Percentiles rank a stretch among this genome's conserved stretches.
These are phyloP conservation scores for Drosophila auraria DNA, from an alignment of 1,140 invertebrate genomes.

Conservation along the genomic window DNA sequence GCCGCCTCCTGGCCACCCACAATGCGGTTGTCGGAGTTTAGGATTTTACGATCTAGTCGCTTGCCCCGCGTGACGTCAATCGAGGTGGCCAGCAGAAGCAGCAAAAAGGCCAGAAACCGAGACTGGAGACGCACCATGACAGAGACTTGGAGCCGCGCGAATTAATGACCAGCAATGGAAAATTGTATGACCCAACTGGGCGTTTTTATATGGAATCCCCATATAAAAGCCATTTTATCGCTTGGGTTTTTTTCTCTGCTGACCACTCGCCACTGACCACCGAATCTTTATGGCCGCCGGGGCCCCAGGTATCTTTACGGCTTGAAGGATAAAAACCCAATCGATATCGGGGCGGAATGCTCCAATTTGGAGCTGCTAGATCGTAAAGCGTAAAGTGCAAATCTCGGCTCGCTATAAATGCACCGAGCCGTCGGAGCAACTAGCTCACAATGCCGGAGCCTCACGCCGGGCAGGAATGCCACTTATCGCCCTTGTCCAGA, in stretches of 20 bases:
- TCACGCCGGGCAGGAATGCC: conserved; percentile 35
- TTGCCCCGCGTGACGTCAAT: conserved; percentile 71
- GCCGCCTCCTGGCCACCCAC: conserved; percentile 84
- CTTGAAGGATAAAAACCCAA: conserved; percentile 47
- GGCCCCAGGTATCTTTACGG: conserved; percentile 39
- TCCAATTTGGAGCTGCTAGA: conserved; percentile 31
- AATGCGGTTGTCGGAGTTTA: conserved; percentile 53
- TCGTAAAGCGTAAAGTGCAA: conserved; percentile 31
- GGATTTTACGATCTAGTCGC: conserved; percentile 54
- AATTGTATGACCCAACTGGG: conserved; percentile 49
- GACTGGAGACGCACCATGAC: conserved; percentile 6
- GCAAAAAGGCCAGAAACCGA: conserved; percentile 6
- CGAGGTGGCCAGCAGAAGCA: conserved; percentile 55
- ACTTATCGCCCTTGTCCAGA: conserved; percentile 36
- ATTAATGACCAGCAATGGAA: conserved; percentile 76
- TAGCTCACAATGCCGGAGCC: conserved; percentile 33
- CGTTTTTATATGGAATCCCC: conserved; percentile 66
- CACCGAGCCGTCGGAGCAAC: not conserved
- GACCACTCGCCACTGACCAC: conserved; percentile 18
- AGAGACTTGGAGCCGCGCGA: conserved; percentile 25
- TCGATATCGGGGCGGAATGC: conserved; percentile 31
- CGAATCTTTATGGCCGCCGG: conserved; percentile 48
- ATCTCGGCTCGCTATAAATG: conserved; percentile 64
- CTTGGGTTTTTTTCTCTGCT: conserved; percentile 34
- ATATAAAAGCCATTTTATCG: conserved; percentile 55